phyloP scores from a whole-genome alignment of 2,888 invertebrate species.

The Calliopum simillimum region DNA sequence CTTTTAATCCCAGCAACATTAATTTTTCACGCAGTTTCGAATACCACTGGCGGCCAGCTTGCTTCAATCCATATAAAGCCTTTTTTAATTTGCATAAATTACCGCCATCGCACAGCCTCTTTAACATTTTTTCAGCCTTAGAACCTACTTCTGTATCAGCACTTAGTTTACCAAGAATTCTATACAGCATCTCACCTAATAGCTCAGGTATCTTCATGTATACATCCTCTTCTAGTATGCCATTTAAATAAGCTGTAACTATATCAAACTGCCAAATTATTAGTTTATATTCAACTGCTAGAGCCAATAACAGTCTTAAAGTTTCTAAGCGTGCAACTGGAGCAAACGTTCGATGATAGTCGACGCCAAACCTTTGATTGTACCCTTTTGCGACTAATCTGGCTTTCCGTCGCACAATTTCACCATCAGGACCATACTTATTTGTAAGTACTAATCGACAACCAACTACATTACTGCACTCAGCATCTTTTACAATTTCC shows the following conservation, averaged over 20 bases:
- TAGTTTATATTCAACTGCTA: conserved; percentile 31
- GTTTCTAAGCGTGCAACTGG: conserved; percentile 39
- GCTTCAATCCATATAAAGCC: conserved; percentile 37
- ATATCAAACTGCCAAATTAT: conserved; percentile 37
- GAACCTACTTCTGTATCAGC: conserved; percentile 17
- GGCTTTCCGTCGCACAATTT: conserved; percentile 35
- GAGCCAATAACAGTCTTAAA: conserved; percentile 36
- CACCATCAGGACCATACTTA: conserved; percentile 32
- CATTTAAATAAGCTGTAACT: conserved; percentile 39
- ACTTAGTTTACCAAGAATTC: conserved; percentile 31
- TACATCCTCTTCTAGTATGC: conserved; percentile 32
- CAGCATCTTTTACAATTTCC: conserved; percentile 23
- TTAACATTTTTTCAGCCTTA: conserved; percentile 29
- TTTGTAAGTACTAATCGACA: conserved; percentile 40
- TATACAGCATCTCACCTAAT: conserved; percentile 29
- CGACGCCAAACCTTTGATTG: conserved; percentile 35
- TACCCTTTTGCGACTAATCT: conserved; percentile 38
- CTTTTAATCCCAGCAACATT: conserved; percentile 35
- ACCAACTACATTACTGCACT: conserved; percentile 33
- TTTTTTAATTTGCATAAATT: conserved; percentile 39
- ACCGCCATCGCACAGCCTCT: conserved; percentile 16
- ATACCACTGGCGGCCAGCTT: conserved; percentile 38
- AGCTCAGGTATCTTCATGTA: conserved; percentile 32
- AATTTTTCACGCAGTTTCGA: conserved; percentile 32
- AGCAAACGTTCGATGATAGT: conserved; percentile 39